Evolutionary conservation across 2,888 invertebrate genomes (phyloP), one percentile per base, ranked within the genome.

Genomic region (Clivina fossor): DNA sequence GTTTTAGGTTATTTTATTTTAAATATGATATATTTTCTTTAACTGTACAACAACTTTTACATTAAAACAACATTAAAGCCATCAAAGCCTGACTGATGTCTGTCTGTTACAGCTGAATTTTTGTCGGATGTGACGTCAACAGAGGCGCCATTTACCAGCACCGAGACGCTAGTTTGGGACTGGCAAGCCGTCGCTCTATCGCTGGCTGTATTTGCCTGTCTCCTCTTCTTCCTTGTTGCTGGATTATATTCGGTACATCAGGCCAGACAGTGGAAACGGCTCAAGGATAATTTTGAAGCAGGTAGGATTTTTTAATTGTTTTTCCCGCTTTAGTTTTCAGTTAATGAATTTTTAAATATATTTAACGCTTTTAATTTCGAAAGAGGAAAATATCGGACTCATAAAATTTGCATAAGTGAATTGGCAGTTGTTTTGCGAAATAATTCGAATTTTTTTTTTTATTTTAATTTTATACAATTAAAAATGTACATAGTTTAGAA

Each of bases 201-300:
- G 58, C 74, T 88, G 62, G 89, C 88, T 43, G 84, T 86, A 28
- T 80, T 84, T 69, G 85, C 87, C 60, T 90, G 89, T 77, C 78
- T 88, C 57, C 77, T 89, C 69, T 90, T 90, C 78, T 88, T 90
- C 77, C 76, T 86, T 65, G 85, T 86, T 62, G 87, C 88, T 69
- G 82, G 87, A 63, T 80, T 84, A 66, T 84, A 88, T 70, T 85
- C 88, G 63, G 74, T 89, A 65, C 83, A 88, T 67, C 88, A 89
- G 70, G 85, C 87, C 64, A 82, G 83, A 67, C 89, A 89, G 71
- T 90, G 89, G 89, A 82, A 83, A 71, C 80, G 84, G 68, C 81
- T 90, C 69, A 88, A 89, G 74, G 82, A 81, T 68, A 85, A 85
- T 67, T 82, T 88, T 64, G 85, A 86, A 71, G 84, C 86, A 75